Evolutionary conservation across 2,113 vertebrate species (phyloP).

Genomic region (Nothobranchius furzeri): DNA sequence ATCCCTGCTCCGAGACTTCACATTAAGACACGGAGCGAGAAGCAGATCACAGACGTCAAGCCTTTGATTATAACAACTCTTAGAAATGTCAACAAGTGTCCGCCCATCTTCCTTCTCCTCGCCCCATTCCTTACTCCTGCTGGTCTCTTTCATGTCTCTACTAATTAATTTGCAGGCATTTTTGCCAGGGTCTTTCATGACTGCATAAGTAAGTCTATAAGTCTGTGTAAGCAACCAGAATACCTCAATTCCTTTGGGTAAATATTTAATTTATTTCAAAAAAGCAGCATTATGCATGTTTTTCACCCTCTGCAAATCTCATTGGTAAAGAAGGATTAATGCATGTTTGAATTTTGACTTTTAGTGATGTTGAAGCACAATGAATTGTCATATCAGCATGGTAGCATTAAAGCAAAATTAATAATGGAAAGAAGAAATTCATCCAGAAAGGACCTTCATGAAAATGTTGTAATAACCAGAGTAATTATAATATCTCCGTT

Average conservation of each 20-base stretch:
- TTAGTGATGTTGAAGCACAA: neutral
- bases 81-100: conserved; percentile 68
- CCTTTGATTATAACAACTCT: conserved; percentile 55
- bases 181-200: conserved; percentile 40
- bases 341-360: neutral
- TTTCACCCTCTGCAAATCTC: conserved; percentile 12
- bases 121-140: conserved; percentile 19
- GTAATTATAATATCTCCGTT: too few relatives aligned
- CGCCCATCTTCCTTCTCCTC: conserved; percentile 29
- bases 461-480: too few relatives aligned
- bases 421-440: neutral
- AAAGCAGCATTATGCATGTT: conserved; percentile 23
- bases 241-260: conserved; percentile 28
- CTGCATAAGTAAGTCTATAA: conserved; percentile 46
- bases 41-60: conserved; percentile 45
- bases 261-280: conserved; percentile 37
- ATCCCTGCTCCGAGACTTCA: conserved; percentile 19
- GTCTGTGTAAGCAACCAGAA: conserved; percentile 26
- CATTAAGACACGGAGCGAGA: conserved; percentile 32
- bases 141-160: conserved; percentile 44
- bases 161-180: conserved; percentile 54
- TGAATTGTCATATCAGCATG: neutral
- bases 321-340: conserved; percentile 3
- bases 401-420: neutral
- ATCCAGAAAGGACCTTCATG: too few relatives aligned